These are phyloP conservation scores for Lithophane leautieri DNA, from an alignment of 2,888 invertebrate species.

Conservation along the genomic window DNA sequence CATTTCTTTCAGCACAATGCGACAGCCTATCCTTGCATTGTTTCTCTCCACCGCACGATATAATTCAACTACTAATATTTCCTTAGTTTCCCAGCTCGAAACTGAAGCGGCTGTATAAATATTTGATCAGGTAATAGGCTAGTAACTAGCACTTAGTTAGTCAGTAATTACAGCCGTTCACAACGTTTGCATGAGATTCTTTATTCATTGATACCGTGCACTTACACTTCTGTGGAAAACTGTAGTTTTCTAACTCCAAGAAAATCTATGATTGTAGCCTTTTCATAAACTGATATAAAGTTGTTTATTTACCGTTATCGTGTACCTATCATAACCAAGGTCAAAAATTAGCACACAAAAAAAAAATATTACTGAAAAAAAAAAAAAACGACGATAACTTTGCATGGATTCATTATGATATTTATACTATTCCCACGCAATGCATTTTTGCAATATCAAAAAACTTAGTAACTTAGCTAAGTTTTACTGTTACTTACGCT, in stretches of 20 bases:
- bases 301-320: background rate
- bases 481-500: too few relatives aligned
- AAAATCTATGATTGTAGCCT: background rate
- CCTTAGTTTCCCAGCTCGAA: conserved; percentile 4
- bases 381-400: background rate
- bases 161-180: conserved; percentile 56
- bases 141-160: conserved; percentile 46
- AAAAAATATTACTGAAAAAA: too few relatives aligned
- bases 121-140: conserved; percentile 66
- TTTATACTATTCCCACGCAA: too few relatives aligned
- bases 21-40: background rate
- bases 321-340: background rate
- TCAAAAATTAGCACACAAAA: too few relatives aligned
- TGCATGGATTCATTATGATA: too few relatives aligned
- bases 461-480: background rate
- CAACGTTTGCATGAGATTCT: conserved; percentile 27
- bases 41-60: background rate
- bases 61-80: conserved; percentile 12
- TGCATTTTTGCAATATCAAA: background rate
- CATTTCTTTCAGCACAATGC: too few relatives aligned
- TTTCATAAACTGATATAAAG: background rate
- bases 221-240: background rate
- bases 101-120: conserved; percentile 58
- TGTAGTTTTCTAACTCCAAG: background rate
- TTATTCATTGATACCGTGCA: conserved; percentile 45